A percentile compares a stretch with the other conserved stretches of the same genome.
phyloP scores from a whole-genome alignment of 2,113 vertebrate species.

The Brachyistius frenatus region DNA sequence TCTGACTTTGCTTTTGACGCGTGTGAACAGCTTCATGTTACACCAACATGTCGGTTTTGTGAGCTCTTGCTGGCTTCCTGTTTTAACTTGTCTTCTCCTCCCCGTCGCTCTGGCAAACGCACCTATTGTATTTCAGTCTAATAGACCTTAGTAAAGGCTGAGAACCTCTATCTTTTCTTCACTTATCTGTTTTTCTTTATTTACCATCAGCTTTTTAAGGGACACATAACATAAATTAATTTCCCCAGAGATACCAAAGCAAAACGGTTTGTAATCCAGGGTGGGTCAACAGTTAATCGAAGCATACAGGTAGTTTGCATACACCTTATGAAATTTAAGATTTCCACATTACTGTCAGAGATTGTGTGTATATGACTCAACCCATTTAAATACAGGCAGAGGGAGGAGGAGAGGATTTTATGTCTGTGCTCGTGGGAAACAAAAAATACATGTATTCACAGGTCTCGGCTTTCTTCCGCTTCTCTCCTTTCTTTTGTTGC shows the following conservation, averaged over 20 bases:
- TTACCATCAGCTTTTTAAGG: rapidly evolving
- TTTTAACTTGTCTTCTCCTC: conserved; percentile 29
- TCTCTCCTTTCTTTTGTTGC: conserved; percentile 46
- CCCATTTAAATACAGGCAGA: conserved; percentile 10
- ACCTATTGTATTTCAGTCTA: neutral
- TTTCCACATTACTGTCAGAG: neutral
- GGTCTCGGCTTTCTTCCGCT: conserved; percentile 60
- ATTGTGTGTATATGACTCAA: conserved; percentile 16
- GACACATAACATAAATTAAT: neutral
- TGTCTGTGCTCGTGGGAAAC: conserved; percentile 7
- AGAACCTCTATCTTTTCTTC: neutral
- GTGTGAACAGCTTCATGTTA: neutral
- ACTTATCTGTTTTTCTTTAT: too few species aligned
- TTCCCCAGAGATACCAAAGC: neutral
- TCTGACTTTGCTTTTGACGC: neutral
- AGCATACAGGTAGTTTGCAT: neutral
- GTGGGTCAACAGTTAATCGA: neutral
- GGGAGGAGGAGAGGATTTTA: conserved; percentile 25
- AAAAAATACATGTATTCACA: conserved; percentile 59
- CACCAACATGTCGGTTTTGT: neutral
- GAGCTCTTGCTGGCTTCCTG: conserved; percentile 12
- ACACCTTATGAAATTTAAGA: conserved; percentile 4
- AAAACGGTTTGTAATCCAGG: neutral
- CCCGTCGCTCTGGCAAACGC: conserved; percentile 18
- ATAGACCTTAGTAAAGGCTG: neutral